phyloP scores from a whole-genome alignment of 2,113 vertebrate species.

The Tauraco erythrolophus region DNA sequence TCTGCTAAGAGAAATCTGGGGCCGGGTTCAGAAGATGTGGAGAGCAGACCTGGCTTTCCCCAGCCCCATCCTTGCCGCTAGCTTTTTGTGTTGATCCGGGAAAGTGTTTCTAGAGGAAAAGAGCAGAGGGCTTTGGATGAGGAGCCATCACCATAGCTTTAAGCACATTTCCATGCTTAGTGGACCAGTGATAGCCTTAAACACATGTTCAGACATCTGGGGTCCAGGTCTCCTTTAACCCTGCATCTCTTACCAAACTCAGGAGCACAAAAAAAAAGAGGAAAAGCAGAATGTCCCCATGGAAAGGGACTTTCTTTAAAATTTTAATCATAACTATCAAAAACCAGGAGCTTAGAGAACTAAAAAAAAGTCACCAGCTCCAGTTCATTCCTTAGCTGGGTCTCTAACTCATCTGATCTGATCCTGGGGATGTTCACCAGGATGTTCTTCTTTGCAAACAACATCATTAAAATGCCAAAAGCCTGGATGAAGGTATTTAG shows the following conservation, averaged over 20 bases:
- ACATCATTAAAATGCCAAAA: neutral
- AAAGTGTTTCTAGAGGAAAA: neutral
- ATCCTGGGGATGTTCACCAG: neutral
- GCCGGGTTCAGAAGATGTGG: neutral
- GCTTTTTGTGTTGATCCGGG: neutral
- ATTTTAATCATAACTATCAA: neutral
- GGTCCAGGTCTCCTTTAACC: neutral
- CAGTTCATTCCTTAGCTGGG: neutral
- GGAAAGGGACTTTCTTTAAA: neutral
- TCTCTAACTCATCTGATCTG: neutral
- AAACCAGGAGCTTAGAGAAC: neutral
- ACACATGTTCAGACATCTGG: neutral
- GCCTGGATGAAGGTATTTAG: accelerated
- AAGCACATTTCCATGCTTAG: neutral
- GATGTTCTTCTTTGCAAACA: neutral
- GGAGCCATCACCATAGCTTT: neutral
- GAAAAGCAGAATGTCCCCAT: neutral
- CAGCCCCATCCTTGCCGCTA: neutral
- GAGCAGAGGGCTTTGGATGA: neutral
- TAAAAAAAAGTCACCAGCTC: neutral
- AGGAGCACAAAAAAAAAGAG: neutral
- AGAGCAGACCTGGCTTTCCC: neutral
- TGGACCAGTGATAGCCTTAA: neutral
- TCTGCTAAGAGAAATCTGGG: neutral
- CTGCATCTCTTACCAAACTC: neutral